Evolutionary conservation across 2,113 vertebrate genomes (phyloP).

Genomic region (Brachyhypopomus occidentalis): DNA sequence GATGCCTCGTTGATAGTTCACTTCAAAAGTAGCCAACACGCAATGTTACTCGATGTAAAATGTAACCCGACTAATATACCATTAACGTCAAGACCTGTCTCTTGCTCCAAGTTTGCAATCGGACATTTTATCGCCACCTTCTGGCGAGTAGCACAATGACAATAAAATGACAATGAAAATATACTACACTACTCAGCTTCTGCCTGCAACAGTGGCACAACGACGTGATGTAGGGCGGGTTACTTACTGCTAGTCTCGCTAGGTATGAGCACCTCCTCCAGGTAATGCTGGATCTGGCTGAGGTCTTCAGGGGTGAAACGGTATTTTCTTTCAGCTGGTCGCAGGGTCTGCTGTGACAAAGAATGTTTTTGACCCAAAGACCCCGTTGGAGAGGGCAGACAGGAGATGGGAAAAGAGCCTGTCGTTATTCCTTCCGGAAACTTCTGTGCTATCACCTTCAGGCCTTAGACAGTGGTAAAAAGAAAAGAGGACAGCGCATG

Average conservation of each 20-base stretch:
- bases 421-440: slow-evolving; percentile 88
- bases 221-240: neutral
- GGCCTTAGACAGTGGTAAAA: slow-evolving; percentile 71
- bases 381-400: slow-evolving; percentile 63
- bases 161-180: too few relatives aligned
- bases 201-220: neutral
- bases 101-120: neutral
- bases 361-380: slow-evolving; percentile 63
- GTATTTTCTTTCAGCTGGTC: slow-evolving; percentile 80
- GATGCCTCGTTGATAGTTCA: too few relatives aligned
- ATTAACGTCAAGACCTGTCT: neutral
- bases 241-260: slow-evolving; percentile 81
- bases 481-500: neutral
- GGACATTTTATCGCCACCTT: neutral
- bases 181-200: too few relatives aligned
- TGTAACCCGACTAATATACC: too few relatives aligned
- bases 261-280: slow-evolving; percentile 79
- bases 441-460: slow-evolving; percentile 89
- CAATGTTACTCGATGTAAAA: too few relatives aligned
- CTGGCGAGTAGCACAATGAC: neutral
- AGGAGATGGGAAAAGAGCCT: slow-evolving; percentile 77
- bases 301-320: slow-evolving; percentile 85
- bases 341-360: slow-evolving; percentile 13
- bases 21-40: too few relatives aligned
- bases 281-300: slow-evolving; percentile 79